These are phyloP conservation scores for Lathamus discolor DNA, from an alignment of 2,113 vertebrate genomes.

Conservation along the genomic window DNA sequence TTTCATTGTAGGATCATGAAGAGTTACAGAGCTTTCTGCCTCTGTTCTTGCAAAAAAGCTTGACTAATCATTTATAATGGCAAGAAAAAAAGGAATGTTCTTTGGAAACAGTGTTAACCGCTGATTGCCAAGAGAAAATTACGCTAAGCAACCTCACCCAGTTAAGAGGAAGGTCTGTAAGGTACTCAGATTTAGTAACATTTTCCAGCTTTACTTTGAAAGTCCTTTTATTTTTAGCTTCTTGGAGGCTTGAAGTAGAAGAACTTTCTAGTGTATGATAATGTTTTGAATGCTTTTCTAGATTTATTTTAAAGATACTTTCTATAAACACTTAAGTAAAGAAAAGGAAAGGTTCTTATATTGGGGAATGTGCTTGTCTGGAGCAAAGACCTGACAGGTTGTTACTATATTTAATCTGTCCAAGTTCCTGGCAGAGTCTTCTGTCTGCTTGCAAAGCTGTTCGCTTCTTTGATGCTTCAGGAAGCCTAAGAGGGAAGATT, in stretches of 20 bases:
- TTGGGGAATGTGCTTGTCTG: background rate
- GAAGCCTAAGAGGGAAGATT: background rate
- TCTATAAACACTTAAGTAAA: background rate
- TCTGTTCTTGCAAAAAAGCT: background rate
- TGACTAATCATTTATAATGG: background rate
- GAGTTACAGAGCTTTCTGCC: background rate
- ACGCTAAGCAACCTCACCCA: background rate
- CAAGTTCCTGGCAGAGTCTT: background rate
- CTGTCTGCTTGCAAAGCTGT: background rate
- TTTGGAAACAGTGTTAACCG: background rate
- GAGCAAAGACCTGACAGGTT: background rate
- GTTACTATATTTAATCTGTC: background rate
- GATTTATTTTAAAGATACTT: background rate
- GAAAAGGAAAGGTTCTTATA: background rate
- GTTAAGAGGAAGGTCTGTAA: background rate
- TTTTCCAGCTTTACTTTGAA: background rate
- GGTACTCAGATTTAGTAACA: background rate
- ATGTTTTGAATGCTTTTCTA: background rate
- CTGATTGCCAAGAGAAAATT: background rate
- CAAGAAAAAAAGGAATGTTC: accelerated
- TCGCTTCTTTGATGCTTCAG: background rate
- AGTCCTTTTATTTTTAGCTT: background rate
- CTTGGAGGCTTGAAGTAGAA: background rate
- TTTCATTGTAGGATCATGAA: background rate
- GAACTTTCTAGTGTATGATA: background rate